Evolutionary conservation across 2,888 invertebrate genomes (phyloP).

Genomic region (Protodeltote pygarga): DNA sequence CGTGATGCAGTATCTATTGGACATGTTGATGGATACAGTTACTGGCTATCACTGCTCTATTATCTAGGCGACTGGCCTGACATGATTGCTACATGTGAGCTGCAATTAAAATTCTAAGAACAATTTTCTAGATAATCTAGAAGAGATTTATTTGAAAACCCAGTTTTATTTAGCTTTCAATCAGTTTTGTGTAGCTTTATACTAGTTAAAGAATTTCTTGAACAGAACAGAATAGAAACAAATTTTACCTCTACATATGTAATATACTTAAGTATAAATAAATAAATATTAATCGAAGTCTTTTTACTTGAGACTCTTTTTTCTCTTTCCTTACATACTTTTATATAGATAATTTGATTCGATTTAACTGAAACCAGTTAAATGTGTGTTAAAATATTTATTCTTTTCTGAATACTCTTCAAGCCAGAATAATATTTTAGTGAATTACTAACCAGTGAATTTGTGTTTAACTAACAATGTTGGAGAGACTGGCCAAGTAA

Average conservation of each 20-base stretch:
- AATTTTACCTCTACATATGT: no score
- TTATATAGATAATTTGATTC: no score
- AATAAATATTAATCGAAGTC: no score
- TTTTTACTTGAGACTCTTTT: no score
- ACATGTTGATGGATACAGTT: constrained; percentile 12
- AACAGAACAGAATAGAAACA: no score
- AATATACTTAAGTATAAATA: no score
- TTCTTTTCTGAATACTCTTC: neutral
- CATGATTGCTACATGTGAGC: constrained; percentile 19
- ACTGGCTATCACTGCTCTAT: constrained; percentile 17
- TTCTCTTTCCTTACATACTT: no score
- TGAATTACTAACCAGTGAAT: constrained; percentile 31
- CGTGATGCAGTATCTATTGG: constrained; percentile 10
- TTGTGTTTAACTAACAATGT: constrained; percentile 36
- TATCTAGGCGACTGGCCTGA: constrained; percentile 19
- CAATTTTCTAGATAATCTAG: neutral
- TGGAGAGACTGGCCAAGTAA: constrained; percentile 36
- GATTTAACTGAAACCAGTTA: no score
- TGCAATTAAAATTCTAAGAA: constrained; percentile 1
- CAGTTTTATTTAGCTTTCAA: no score
- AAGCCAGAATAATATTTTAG: constrained; percentile 17
- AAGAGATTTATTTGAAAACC: no score
- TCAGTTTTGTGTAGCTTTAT: no score
- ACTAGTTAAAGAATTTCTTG: no score
- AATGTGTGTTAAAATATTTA: neutral